These are phyloP conservation scores for Gandaritis pyraliata DNA, from an alignment of 2,888 invertebrate species.

Conservation along the genomic window DNA sequence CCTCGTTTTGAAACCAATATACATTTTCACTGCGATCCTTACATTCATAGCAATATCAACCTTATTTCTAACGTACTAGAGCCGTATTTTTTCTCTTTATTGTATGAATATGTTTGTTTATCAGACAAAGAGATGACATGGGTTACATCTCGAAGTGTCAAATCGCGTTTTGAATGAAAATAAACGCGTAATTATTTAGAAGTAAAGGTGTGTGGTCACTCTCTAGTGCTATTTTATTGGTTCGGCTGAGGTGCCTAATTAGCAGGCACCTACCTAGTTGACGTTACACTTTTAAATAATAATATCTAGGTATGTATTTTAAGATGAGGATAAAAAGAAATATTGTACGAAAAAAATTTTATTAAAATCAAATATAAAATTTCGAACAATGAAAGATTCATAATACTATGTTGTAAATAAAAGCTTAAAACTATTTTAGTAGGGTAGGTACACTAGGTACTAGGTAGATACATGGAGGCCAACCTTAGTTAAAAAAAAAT, in stretches of 20 bases:
- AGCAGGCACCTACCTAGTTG: conserved; percentile 31
- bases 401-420: too few relatives aligned
- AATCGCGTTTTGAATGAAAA: conserved; percentile 75
- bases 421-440: too few relatives aligned
- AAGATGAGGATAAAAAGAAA: background rate
- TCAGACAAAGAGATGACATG: conserved; percentile 71
- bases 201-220: conserved; percentile 63
- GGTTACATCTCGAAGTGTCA: conserved; percentile 76
- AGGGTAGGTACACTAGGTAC: too few relatives aligned
- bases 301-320: too few relatives aligned
- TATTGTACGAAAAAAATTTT: too few relatives aligned
- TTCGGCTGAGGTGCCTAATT: conserved; percentile 44
- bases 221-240: conserved; percentile 66
- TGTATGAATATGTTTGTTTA: conserved; percentile 46
- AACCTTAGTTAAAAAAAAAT: too few relatives aligned
- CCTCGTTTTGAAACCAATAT: conserved; percentile 57
- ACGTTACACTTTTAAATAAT: conserved; percentile 15
- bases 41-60: conserved; percentile 42
- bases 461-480: too few relatives aligned
- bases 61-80: conserved; percentile 42
- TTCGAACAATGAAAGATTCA: too few relatives aligned
- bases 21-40: conserved; percentile 28
- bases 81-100: conserved; percentile 10
- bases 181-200: conserved; percentile 75
- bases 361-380: too few relatives aligned